Conservation (phyloP, 1,140 invertebrate species). For the Tetranychus urticae region DNA sequence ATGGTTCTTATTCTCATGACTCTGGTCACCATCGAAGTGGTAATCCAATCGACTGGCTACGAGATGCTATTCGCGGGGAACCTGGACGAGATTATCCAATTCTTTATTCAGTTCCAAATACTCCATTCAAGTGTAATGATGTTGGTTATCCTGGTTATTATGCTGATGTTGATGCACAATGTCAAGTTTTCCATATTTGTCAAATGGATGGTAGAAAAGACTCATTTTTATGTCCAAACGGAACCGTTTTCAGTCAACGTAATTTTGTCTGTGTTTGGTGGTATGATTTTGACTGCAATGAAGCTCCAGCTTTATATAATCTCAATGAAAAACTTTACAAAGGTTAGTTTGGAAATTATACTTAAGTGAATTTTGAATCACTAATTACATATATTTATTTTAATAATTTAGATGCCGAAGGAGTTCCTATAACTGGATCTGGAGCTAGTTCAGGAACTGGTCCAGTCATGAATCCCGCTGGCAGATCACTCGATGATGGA, state of each 20-base stretch:
- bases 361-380: background rate
- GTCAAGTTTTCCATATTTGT: slow-evolving; percentile 36
- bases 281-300: slow-evolving; percentile 58
- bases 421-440: background rate
- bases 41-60: slow-evolving; percentile 1
- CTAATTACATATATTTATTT: background rate
- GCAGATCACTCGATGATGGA: no score
- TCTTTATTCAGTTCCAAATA: slow-evolving; percentile 17
- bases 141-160: slow-evolving; percentile 32
- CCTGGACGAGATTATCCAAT: slow-evolving; percentile 24
- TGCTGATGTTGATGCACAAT: slow-evolving; percentile 43
- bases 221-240: slow-evolving; percentile 58
- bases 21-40: background rate
- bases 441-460: background rate
- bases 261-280: slow-evolving; percentile 76
- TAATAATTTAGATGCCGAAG: background rate
- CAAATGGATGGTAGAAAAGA: slow-evolving; percentile 26
- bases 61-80: slow-evolving; percentile 19
- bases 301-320: slow-evolving; percentile 29
- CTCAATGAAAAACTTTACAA: slow-evolving; percentile 20
- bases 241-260: slow-evolving; percentile 62
- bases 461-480: no score
- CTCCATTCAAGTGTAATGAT: slow-evolving; percentile 16
- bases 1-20: background rate
- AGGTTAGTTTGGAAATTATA: background rate